phyloP scores from a whole-genome alignment of 2,113 vertebrate genomes.

The Vireo altiloquus region DNA sequence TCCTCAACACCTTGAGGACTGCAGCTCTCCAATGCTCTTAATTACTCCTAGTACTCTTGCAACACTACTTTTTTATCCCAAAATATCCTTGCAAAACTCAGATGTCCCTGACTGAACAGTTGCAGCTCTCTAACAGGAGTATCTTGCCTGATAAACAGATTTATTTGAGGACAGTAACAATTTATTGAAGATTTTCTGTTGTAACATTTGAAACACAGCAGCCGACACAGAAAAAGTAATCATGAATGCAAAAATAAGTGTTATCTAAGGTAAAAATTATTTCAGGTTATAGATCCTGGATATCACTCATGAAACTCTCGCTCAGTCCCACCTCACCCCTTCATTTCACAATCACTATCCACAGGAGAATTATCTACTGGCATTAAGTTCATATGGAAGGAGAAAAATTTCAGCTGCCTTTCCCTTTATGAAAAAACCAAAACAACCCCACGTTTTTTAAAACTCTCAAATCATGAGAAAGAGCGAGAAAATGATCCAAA shows the following conservation, averaged over 20 bases:
- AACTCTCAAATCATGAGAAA: not conserved
- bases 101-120: not conserved
- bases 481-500: not conserved
- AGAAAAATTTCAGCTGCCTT: not conserved
- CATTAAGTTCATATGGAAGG: not conserved
- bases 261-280: not conserved
- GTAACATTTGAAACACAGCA: not conserved
- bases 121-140: not conserved
- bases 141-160: not conserved
- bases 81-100: not conserved
- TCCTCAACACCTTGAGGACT: not conserved
- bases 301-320: not conserved
- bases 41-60: not conserved
- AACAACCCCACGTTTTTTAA: not conserved
- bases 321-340: not conserved
- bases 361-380: not conserved
- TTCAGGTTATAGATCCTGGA: not conserved
- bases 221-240: not conserved
- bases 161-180: not conserved
- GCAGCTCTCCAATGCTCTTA: not conserved
- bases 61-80: not conserved
- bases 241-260: not conserved
- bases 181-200: not conserved
- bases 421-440: not conserved
- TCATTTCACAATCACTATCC: not conserved